Percentiles rank a stretch among this genome's conserved stretches.
These are phyloP conservation scores for Paramuricea clavata DNA, from an alignment of 92 coral and sea anemone species.

Conservation along the genomic window DNA sequence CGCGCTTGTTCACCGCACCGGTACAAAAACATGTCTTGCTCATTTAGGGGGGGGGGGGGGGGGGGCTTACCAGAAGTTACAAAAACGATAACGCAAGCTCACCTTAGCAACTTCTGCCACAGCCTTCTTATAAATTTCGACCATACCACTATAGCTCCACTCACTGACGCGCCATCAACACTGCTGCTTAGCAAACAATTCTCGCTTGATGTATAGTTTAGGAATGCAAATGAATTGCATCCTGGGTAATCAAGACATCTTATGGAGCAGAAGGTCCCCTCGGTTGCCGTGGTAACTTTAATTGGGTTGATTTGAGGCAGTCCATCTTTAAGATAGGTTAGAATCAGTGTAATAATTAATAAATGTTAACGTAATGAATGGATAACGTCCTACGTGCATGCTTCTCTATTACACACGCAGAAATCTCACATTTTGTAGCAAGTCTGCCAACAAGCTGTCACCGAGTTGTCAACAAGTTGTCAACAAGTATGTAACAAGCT, in stretches of 20 bases:
- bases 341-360: too few species aligned
- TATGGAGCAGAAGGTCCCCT: neutral
- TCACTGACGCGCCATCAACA: slow-evolving; percentile 13
- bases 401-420: too few species aligned
- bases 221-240: slow-evolving; percentile 7
- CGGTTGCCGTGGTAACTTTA: neutral
- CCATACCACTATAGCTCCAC: neutral
- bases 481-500: too few species aligned
- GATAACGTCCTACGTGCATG: too few species aligned
- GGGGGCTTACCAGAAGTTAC: too few species aligned
- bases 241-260: slow-evolving; percentile 1
- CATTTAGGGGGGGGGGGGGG: too few species aligned
- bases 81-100: neutral
- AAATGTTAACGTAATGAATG: too few species aligned
- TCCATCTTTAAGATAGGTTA: neutral
- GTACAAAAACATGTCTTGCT: too few species aligned
- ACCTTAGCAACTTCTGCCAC: neutral
- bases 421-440: too few species aligned
- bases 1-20: too few species aligned
- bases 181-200: slow-evolving; percentile 5
- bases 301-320: neutral
- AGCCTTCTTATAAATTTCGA: neutral
- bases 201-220: neutral
- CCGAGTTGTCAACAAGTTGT: too few species aligned
- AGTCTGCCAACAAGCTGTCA: too few species aligned